Percentiles rank a stretch among this genome's conserved stretches.
These are phyloP conservation scores for Acyrthosiphon pisum DNA, from an alignment of 1,140 invertebrate species.

Conservation along the genomic window DNA sequence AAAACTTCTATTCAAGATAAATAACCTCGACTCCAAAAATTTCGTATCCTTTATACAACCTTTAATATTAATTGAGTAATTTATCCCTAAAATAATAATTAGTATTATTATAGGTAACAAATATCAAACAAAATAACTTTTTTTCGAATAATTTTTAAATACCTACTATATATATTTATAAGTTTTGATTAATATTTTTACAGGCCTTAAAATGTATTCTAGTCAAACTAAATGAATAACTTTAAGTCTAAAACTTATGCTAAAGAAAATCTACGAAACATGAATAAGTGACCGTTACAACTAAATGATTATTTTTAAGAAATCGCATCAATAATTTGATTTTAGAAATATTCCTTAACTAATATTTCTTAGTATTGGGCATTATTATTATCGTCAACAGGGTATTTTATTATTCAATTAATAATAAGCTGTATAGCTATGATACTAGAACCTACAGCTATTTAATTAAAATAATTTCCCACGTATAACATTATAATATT, in stretches of 20 bases:
- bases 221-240: not conserved
- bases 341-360: not conserved
- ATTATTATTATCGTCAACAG: not conserved
- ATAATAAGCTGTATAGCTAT: not conserved
- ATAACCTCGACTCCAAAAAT: not conserved
- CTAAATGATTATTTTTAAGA: not conserved
- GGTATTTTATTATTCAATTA: slow-evolving; percentile 6
- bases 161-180: not conserved
- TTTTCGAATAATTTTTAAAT: not conserved
- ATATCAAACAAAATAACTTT: not conserved
- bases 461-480: not conserved
- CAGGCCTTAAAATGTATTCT: not conserved
- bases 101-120: not conserved
- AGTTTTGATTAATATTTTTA: not conserved
- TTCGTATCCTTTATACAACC: slow-evolving; percentile 16
- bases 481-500: not conserved
- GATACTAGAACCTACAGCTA: not conserved
- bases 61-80: not conserved
- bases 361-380: not conserved
- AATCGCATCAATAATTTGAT: not conserved
- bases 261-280: not conserved
- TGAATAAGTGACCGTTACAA: not conserved
- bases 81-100: not conserved
- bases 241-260: not conserved
- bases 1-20: no score